Percentiles rank a stretch among this genome's conserved stretches.
These are phyloP conservation scores for Caiman crocodilus DNA, from an alignment of 2,797 vertebrate genomes.

Conservation along the genomic window DNA sequence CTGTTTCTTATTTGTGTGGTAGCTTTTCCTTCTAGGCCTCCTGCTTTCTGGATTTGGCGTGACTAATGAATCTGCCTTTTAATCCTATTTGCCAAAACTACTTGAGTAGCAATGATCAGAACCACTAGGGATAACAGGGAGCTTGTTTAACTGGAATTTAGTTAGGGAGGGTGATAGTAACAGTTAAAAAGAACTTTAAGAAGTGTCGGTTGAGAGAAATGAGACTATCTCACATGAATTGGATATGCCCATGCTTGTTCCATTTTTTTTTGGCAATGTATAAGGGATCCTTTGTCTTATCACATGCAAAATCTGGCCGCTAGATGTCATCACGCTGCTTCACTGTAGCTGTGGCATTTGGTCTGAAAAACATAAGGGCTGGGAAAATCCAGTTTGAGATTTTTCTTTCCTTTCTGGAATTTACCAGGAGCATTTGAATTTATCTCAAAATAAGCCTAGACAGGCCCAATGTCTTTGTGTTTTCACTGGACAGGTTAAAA, in stretches of 20 bases:
- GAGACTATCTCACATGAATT: background rate
- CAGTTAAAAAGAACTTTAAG: background rate
- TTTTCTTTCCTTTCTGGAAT: background rate
- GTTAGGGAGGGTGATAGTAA: no score
- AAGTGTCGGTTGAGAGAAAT: background rate
- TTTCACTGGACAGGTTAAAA: background rate
- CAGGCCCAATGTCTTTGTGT: background rate
- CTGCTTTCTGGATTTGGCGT: background rate
- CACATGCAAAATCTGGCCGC: accelerated
- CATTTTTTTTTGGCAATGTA: background rate
- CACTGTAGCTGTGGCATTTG: background rate
- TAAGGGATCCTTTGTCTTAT: background rate
- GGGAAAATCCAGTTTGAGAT: background rate
- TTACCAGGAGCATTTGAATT: background rate
- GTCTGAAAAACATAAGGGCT: background rate
- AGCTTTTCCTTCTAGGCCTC: background rate
- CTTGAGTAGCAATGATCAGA: accelerated
- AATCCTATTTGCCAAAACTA: accelerated
- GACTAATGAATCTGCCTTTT: background rate
- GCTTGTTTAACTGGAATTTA: accelerated
- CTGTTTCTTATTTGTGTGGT: accelerated
- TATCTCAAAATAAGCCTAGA: background rate
- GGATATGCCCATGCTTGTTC: background rate
- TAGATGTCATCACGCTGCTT: constrained; percentile 33
- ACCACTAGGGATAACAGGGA: background rate